These are phyloP conservation scores for Semotilus atromaculatus DNA, from an alignment of 2,797 vertebrate genomes.

Conservation along the genomic window DNA sequence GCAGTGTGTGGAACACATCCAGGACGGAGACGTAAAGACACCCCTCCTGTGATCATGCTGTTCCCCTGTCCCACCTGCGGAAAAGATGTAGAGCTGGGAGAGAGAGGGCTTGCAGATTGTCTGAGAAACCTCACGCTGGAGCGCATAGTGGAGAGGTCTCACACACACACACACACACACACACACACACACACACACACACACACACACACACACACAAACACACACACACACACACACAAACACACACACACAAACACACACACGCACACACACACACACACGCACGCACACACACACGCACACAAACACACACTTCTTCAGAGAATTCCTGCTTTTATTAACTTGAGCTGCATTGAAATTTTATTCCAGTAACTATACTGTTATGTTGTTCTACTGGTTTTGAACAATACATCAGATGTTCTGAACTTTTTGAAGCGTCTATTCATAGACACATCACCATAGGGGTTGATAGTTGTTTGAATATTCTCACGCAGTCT, in stretches of 20 bases:
- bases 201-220: neutral
- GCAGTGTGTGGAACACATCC: slow-evolving; percentile 93
- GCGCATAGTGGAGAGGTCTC: slow-evolving; percentile 90
- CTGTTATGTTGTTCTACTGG: slow-evolving; percentile 30
- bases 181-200: neutral
- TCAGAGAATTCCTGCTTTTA: neutral
- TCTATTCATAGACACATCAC: slow-evolving; percentile 12
- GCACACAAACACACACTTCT: too few relatives aligned
- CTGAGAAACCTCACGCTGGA: slow-evolving; percentile 96
- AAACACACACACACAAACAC: slow-evolving; percentile 1
- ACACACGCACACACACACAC: slow-evolving; percentile 4
- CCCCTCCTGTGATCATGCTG: slow-evolving; percentile 80
- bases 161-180: neutral
- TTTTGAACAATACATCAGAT: slow-evolving; percentile 8
- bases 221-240: neutral
- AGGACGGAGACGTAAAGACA: slow-evolving; percentile 85
- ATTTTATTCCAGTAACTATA: neutral
- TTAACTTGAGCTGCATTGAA: neutral
- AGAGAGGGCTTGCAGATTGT: slow-evolving; percentile 88
- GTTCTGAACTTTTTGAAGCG: neutral
- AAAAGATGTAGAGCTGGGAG: slow-evolving; percentile 91
- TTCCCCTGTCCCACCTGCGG: slow-evolving; percentile 93
- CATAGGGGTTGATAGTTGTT: neutral
- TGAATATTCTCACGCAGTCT: neutral
- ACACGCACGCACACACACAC: too few relatives aligned